Base-by-base conservation (phyloP, 2,888 invertebrate genomes). In the Neocrepidodera transversa region DNA sequence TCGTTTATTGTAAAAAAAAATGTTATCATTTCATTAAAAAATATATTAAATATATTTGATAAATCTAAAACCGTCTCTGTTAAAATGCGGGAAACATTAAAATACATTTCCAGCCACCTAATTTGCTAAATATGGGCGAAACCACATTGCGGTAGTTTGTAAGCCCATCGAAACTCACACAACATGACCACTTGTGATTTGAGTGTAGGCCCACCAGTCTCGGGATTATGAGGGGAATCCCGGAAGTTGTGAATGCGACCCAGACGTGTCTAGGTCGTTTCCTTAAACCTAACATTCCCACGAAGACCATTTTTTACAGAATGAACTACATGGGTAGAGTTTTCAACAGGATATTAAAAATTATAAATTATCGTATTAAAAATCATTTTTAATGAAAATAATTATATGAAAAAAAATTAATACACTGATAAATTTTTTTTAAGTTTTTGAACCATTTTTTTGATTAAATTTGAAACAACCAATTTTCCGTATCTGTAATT, bases 181-280 rank as follows among this genome's bases (percentile, higher is more conserved):
- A 40, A 40, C 47, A 55, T 55, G 11, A 47, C 50, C 49, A 55
- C 60, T 60, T 55, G 55, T 30, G 55, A 55, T 50, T 45, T 40
- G 14, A 38, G 40, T 13, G 38, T n/a, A n/a, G 32, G 10, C 43
- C 48, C 32, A 43, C 14, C 20, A 32, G 50, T 30, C 18, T 49
- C 45, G 52, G 53, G 30, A 30, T 47, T 56, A 42, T 23, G 49
- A 49, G 65, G 70, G 70, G 70, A 72, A 69, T 70, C 69, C 73
- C 73, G 73, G 73, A 73, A 72, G 65, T 68, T 61, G 60, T 58
- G 63, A 45, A 13, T 45, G 53, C 58, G 64, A 63, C 53, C 56
- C 69, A 72, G 71, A 72, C 72, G 66, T 63, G 74, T 74, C 74
- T 73, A 69, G 69, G 53, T 59, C 66, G 69, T 58, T 74, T 74